A percentile compares a stretch with the other conserved stretches of the same genome.
Conservation (phyloP, 1,140 invertebrate species). For the Trypoxylus dichotomus region DNA sequence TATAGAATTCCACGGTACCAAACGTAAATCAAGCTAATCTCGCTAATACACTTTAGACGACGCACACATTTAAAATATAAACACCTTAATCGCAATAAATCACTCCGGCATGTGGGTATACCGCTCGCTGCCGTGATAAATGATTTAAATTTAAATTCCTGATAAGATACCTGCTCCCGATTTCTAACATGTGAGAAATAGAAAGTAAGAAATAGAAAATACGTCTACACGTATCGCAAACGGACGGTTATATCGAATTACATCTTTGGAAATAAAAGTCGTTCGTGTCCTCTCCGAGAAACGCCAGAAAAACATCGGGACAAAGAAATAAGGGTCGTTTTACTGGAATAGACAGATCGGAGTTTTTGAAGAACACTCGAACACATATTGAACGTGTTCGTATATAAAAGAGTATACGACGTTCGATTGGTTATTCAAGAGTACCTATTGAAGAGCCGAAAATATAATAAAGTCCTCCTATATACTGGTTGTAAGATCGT, state of each 20-base stretch:
- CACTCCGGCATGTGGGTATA: neutral
- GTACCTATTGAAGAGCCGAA: neutral
- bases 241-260: neutral
- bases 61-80: slow-evolving; percentile 15
- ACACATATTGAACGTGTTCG: neutral
- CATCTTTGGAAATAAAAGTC: neutral
- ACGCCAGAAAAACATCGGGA: neutral
- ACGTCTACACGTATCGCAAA: neutral
- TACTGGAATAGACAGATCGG: slow-evolving; percentile 15
- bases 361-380: neutral
- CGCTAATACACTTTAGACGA: neutral
- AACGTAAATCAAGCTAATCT: slow-evolving; percentile 10
- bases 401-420: neutral
- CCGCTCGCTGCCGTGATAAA: neutral
- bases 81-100: slow-evolving; percentile 21
- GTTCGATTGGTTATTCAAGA: neutral
- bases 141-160: slow-evolving; percentile 1
- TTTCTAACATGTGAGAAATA: neutral
- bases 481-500: neutral
- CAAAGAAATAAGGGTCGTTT: neutral
- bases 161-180: neutral
- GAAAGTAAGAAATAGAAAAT: neutral
- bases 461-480: neutral
- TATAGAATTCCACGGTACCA: neutral
- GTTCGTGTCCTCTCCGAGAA: neutral